phyloP scores from a whole-genome alignment of 2,888 invertebrate genomes.

The Nomada lathburiana region DNA sequence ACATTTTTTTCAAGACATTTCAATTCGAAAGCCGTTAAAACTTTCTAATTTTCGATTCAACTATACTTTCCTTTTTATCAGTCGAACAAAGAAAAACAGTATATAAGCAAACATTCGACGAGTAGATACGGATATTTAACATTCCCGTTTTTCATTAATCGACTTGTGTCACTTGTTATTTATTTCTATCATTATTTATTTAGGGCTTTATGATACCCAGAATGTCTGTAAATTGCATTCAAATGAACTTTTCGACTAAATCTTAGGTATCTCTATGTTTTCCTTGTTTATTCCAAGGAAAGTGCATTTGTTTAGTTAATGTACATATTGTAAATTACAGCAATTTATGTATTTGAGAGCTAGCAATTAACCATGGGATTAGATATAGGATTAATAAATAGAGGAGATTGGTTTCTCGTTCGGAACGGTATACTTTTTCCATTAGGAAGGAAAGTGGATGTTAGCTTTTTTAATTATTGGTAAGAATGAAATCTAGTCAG shows the following conservation, averaged over 20 bases:
- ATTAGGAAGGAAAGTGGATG: conserved; percentile 34
- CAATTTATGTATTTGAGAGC: conserved; percentile 66
- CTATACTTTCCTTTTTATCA: conserved; percentile 25
- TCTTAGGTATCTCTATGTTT: conserved; percentile 13
- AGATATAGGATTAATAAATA: conserved; percentile 52
- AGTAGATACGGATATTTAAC: conserved; percentile 66
- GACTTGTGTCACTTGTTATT: conserved; percentile 48
- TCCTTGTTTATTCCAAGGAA: conserved; percentile 79
- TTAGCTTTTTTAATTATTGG: conserved; percentile 26
- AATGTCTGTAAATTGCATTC: conserved; percentile 31
- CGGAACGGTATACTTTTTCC: conserved; percentile 43
- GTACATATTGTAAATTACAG: conserved; percentile 78
- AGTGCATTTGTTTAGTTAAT: conserved; percentile 83
- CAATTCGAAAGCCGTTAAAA: conserved; percentile 29
- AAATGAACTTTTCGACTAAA: conserved; percentile 27
- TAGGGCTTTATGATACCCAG: neutral
- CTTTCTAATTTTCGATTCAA: conserved; percentile 57
- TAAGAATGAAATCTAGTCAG: conserved; percentile 63
- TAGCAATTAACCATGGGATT: conserved; percentile 66
- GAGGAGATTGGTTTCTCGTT: conserved; percentile 66
- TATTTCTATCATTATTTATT: conserved; percentile 54
- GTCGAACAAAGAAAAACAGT: conserved; percentile 33
- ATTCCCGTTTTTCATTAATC: conserved; percentile 41
- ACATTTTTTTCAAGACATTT: neutral
- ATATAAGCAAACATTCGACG: conserved; percentile 53